Conservation (phyloP, 2,888 invertebrate genomes). For the Volucella inflata region DNA sequence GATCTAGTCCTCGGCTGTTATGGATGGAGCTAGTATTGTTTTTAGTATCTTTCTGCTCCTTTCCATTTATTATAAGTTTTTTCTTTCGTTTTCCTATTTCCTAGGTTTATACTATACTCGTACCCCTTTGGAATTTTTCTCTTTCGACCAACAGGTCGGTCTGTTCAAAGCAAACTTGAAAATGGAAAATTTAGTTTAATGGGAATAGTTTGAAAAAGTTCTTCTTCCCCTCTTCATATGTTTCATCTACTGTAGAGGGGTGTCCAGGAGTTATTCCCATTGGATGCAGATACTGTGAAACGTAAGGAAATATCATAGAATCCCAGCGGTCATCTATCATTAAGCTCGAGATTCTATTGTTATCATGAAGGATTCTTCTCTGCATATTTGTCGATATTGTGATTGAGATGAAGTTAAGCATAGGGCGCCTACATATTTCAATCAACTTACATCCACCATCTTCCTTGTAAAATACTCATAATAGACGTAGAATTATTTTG, state of each 20-base stretch:
- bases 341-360: slow-evolving; percentile 15
- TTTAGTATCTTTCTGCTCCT: too few species aligned
- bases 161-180: slow-evolving; percentile 35
- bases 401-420: slow-evolving; percentile 26
- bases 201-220: slow-evolving; percentile 64
- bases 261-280: too few species aligned
- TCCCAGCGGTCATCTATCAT: slow-evolving; percentile 12
- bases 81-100: slow-evolving; percentile 4
- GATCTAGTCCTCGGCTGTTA: neutral
- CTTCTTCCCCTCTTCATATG: slow-evolving; percentile 13
- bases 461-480: too few species aligned
- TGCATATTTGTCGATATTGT: slow-evolving; percentile 41
- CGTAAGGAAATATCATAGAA: slow-evolving; percentile 1
- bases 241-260: neutral
- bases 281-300: neutral
- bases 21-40: too few species aligned
- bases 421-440: too few species aligned
- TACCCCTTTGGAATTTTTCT: neutral
- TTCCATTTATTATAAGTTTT: neutral
- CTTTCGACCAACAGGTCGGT: neutral
- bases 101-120: neutral
- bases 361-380: slow-evolving; percentile 30
- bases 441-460: neutral
- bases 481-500: neutral
- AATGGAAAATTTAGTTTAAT: slow-evolving; percentile 72